phyloP scores from a whole-genome alignment of 2,113 vertebrate genomes.

The Aramus guarauna region DNA sequence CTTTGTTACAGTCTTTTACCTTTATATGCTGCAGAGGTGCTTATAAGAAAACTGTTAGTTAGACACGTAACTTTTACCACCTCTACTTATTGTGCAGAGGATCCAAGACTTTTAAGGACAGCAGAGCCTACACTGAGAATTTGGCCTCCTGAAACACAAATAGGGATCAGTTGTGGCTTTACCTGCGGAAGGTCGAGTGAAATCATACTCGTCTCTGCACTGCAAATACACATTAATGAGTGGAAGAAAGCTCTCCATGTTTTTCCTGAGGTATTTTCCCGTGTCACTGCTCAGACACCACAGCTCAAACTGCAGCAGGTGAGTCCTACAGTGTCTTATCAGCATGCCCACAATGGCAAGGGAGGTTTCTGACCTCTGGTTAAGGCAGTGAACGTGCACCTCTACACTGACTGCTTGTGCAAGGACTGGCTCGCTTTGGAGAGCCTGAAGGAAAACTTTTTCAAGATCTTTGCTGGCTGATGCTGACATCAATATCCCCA shows the following conservation, averaged over 20 bases:
- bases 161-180: not conserved
- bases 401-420: slow-evolving; percentile 66
- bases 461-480: slow-evolving; percentile 77
- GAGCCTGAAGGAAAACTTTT: slow-evolving; percentile 73
- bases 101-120: not conserved
- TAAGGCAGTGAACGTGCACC: slow-evolving; percentile 83
- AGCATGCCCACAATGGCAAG: slow-evolving; percentile 72
- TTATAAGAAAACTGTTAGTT: not conserved
- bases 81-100: not conserved
- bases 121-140: not conserved
- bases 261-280: slow-evolving; percentile 55
- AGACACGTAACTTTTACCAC: not conserved
- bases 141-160: not conserved
- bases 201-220: slow-evolving; percentile 31
- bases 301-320: slow-evolving; percentile 84
- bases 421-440: slow-evolving; percentile 74
- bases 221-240: slow-evolving; percentile 79
- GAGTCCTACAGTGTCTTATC: slow-evolving; percentile 78
- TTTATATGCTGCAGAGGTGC: not conserved
- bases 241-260: slow-evolving; percentile 71
- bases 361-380: slow-evolving; percentile 12
- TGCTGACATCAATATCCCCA: slow-evolving; percentile 77
- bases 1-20: not conserved
- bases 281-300: slow-evolving; percentile 79
- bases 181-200: slow-evolving; percentile 65